These are phyloP conservation scores for Sesamia inferens DNA, from an alignment of 2,888 invertebrate genomes.

Conservation along the genomic window DNA sequence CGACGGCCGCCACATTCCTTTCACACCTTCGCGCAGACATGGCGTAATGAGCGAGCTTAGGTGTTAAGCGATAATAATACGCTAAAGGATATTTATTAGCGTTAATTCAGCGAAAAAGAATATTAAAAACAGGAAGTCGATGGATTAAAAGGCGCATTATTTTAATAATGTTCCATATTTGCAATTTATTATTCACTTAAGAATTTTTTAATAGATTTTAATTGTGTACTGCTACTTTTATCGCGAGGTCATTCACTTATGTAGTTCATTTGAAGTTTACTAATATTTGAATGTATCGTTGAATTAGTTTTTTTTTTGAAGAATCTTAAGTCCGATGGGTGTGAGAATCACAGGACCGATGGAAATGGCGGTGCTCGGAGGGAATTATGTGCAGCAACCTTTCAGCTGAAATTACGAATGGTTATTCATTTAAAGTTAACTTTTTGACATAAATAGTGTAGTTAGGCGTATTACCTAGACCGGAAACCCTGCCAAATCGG, in stretches of 20 bases:
- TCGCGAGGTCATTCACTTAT: background rate
- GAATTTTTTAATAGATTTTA: conserved; percentile 14
- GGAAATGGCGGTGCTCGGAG: background rate
- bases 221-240: background rate
- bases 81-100: conserved; percentile 53
- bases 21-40: conserved; percentile 47
- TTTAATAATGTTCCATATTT: conserved; percentile 14
- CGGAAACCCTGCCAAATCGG: background rate
- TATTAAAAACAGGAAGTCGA: conserved; percentile 51
- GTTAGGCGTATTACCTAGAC: background rate
- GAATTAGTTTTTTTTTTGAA: background rate
- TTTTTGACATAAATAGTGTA: background rate
- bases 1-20: conserved; percentile 55
- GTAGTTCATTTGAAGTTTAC: background rate
- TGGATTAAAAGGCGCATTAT: conserved; percentile 9
- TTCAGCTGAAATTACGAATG: background rate
- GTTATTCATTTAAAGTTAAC: background rate
- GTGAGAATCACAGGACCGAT: background rate
- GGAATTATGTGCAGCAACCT: background rate
- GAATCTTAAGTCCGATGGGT: background rate
- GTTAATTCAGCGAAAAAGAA: conserved; percentile 37
- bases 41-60: conserved; percentile 48
- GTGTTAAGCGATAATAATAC: conserved; percentile 49
- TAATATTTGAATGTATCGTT: background rate
- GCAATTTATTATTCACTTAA: conserved; percentile 14